Evolutionary conservation across 1,140 invertebrate species (phyloP).

Genomic region (Carposina sasakii): DNA sequence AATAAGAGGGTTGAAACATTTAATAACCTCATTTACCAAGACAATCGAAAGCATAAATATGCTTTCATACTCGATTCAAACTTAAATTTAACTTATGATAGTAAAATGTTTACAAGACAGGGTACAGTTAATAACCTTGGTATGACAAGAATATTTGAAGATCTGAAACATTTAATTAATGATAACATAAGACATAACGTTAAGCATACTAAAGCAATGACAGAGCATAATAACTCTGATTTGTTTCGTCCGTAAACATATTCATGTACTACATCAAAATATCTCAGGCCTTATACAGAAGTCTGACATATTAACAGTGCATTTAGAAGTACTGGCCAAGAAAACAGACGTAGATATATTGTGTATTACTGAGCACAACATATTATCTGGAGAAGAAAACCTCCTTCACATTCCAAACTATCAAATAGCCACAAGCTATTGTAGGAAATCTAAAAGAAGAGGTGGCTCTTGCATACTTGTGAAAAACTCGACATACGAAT

Average conservation of each 20-base stretch:
- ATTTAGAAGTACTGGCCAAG: neutral
- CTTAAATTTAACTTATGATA: neutral
- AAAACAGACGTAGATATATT: neutral
- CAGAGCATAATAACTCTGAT: neutral
- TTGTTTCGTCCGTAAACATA: neutral
- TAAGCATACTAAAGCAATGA: neutral
- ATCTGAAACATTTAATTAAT: neutral
- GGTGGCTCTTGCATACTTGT: neutral
- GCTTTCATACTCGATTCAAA: neutral
- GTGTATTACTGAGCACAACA: neutral
- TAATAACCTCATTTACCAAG: neutral
- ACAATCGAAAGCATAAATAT: neutral
- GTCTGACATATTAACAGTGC: neutral
- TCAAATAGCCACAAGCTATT: neutral
- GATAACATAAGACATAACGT: neutral
- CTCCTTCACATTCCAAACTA: neutral
- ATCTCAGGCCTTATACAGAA: neutral
- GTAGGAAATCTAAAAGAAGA: neutral
- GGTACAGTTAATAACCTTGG: slow-evolving; percentile 2
- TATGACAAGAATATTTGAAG: neutral
- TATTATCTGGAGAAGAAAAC: neutral
- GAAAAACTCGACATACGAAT: neutral
- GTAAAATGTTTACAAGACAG: neutral
- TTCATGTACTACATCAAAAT: slow-evolving; percentile 2
- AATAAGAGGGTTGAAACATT: slow-evolving; percentile 1